A percentile compares a stretch with the other conserved stretches of the same genome.
phyloP scores from a whole-genome alignment of 2,797 vertebrate species.

The Pangasius krempfi region DNA sequence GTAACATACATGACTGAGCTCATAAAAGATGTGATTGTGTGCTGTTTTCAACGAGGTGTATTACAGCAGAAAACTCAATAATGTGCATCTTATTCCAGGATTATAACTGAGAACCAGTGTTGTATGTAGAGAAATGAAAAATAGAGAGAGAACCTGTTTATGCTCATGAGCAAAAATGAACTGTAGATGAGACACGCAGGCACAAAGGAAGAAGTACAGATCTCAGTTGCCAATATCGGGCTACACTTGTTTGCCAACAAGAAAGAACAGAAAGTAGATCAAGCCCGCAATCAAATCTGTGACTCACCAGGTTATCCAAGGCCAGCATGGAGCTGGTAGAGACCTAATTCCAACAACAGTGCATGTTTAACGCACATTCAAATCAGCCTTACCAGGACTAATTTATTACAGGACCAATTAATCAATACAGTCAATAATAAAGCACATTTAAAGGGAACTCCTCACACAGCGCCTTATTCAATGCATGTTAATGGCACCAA shows the following conservation, averaged over 20 bases:
- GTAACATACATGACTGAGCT: not conserved
- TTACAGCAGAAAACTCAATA: not conserved
- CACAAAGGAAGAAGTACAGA: slow-evolving; percentile 69
- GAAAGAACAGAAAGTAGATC: slow-evolving; percentile 76
- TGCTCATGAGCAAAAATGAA: slow-evolving; percentile 14
- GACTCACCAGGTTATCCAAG: slow-evolving; percentile 51
- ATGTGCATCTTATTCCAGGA: not conserved
- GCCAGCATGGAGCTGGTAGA: slow-evolving; percentile 61
- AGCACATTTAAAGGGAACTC: slow-evolving; percentile 12
- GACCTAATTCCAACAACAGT: slow-evolving; percentile 70
- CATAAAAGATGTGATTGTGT: not conserved
- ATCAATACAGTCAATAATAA: slow-evolving; percentile 15
- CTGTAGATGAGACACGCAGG: slow-evolving; percentile 53
- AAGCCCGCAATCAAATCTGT: slow-evolving; percentile 67
- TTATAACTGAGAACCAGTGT: not conserved
- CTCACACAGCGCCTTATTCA: slow-evolving; percentile 9
- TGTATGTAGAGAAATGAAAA: not conserved
- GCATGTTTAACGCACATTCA: slow-evolving; percentile 28
- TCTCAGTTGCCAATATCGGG: slow-evolving; percentile 60
- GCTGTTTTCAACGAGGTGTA: not conserved
- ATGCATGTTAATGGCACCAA: slow-evolving; percentile 26
- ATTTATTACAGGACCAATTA: not conserved
- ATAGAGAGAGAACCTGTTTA: not conserved
- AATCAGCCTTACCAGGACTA: not conserved
- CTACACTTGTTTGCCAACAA: slow-evolving; percentile 73